phyloP scores from a whole-genome alignment of 1,140 invertebrate genomes.

The Gonatopus flavifemur region DNA sequence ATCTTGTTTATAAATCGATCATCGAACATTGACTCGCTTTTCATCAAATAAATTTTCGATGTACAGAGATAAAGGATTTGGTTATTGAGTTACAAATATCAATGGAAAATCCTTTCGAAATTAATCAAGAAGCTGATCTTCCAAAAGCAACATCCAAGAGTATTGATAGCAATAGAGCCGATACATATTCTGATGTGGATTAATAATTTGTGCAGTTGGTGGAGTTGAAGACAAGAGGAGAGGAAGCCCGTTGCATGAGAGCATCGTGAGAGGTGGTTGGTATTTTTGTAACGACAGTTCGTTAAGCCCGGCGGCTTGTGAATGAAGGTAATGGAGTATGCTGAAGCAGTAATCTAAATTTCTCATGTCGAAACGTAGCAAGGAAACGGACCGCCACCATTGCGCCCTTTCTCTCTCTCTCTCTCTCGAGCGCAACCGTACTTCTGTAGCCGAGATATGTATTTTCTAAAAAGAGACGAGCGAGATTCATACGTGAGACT shows the following conservation, averaged over 20 bases:
- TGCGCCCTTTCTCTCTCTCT: not conserved
- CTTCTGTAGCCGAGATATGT: slow-evolving; percentile 11
- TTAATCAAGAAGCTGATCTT: too few species aligned
- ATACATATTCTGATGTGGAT: too few species aligned
- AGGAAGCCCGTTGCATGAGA: slow-evolving; percentile 2
- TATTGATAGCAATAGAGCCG: too few species aligned
- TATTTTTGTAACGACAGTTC: slow-evolving; percentile 26
- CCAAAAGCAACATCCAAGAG: too few species aligned
- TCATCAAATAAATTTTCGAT: too few species aligned
- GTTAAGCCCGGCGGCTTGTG: slow-evolving; percentile 28
- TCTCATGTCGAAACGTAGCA: slow-evolving; percentile 27
- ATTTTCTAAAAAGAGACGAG: slow-evolving; percentile 1
- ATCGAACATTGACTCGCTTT: too few species aligned
- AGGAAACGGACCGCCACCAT: too few species aligned
- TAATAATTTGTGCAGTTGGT: too few species aligned
- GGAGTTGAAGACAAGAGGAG: slow-evolving; percentile 23
- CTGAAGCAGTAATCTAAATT: slow-evolving; percentile 37
- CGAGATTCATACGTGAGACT: slow-evolving; percentile 10
- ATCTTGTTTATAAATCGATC: too few species aligned
- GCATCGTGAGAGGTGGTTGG: slow-evolving; percentile 19
- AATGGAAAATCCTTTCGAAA: too few species aligned
- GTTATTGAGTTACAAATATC: too few species aligned
- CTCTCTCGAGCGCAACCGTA: not conserved
- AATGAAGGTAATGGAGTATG: slow-evolving; percentile 34
- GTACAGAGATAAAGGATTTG: too few species aligned